A percentile compares a stretch with the other conserved stretches of the same genome.
Conservation (phyloP, 2,797 vertebrate genomes). For the Darevskia nairensis region DNA sequence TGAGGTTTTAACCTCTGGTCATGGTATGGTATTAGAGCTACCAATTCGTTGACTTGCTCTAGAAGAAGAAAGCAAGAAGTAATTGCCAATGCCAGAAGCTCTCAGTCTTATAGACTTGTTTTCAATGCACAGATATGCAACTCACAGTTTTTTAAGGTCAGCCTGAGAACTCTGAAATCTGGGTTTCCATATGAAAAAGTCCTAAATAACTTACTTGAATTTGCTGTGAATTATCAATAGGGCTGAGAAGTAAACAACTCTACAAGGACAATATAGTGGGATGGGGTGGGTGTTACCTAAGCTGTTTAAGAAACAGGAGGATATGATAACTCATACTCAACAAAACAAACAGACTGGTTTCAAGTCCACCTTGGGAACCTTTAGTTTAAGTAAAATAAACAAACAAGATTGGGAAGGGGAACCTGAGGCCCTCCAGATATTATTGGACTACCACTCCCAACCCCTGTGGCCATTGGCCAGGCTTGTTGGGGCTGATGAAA, state of each 20-base stretch:
- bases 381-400: background rate
- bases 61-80: slow-evolving; percentile 43
- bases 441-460: no score
- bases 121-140: accelerated
- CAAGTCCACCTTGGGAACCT: no score
- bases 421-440: no score
- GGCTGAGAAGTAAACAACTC: background rate
- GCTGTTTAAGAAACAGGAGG: no score
- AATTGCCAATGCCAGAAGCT: accelerated
- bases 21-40: slow-evolving; percentile 93
- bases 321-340: no score
- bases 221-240: background rate
- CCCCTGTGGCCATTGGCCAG: no score
- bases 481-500: no score
- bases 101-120: background rate
- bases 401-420: no score
- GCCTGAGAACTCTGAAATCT: background rate
- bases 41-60: slow-evolving; percentile 92
- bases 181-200: background rate
- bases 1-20: slow-evolving; percentile 92
- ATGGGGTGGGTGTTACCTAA: no score
- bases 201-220: background rate
- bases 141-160: background rate
- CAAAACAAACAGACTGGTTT: background rate
- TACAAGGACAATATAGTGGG: background rate